A percentile compares a stretch with the other conserved stretches of the same genome.
Conservation (phyloP, 2,113 vertebrate species). For the human (Homo sapiens) region DNA sequence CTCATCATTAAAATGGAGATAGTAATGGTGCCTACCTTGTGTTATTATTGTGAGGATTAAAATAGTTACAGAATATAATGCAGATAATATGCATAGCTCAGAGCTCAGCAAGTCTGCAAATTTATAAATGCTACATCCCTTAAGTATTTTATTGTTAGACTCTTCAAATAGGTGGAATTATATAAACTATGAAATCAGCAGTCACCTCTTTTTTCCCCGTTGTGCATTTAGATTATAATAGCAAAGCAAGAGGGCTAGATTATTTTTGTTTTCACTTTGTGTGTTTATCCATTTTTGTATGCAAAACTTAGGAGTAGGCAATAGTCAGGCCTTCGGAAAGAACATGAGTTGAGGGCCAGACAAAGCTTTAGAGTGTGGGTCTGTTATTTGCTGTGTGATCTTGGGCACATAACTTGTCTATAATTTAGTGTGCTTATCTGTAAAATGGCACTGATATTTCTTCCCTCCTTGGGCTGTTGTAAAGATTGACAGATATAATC, state of each 20-base stretch:
- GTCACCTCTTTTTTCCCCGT: background rate
- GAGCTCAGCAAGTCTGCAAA: background rate
- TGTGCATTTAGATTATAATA: background rate
- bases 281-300: background rate
- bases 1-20: background rate
- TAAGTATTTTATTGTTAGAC: background rate
- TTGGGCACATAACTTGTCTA: background rate
- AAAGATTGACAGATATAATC: background rate
- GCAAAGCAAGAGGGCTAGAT: background rate
- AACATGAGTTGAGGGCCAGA: background rate
- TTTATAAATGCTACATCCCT: background rate
- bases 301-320: background rate
- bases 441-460: background rate
- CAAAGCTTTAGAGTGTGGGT: background rate
- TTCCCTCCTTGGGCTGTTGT: background rate
- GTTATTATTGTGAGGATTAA: background rate
- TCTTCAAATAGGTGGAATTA: background rate
- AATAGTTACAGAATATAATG: background rate
- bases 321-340: background rate
- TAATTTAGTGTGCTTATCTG: background rate
- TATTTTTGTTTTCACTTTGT: constrained; percentile 15
- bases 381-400: background rate
- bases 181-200: background rate
- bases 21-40: background rate
- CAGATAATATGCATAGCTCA: background rate